These are phyloP conservation scores for Ferdinandea cuprea DNA, from an alignment of 2,888 invertebrate species.

Conservation along the genomic window DNA sequence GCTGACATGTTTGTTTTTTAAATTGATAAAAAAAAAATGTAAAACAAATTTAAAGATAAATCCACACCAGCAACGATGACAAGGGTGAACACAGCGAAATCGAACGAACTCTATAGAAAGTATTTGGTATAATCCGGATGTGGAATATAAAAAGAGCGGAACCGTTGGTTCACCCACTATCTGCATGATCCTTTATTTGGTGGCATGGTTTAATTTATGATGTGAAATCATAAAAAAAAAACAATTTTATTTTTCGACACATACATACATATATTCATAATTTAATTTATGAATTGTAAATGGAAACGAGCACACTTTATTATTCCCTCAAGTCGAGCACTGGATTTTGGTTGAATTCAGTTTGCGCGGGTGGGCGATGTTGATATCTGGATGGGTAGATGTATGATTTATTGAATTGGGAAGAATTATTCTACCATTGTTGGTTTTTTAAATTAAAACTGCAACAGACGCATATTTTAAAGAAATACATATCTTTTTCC, in stretches of 20 bases:
- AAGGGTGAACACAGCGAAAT: conserved; percentile 51
- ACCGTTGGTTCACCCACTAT: conserved; percentile 44
- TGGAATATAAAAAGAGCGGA: conserved; percentile 57
- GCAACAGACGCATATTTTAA: no score
- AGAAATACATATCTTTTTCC: no score
- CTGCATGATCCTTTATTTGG: conserved; percentile 35
- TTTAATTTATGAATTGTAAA: conserved; percentile 37
- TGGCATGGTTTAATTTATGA: conserved; percentile 53
- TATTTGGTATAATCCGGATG: conserved; percentile 66
- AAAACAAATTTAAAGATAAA: conserved; percentile 18
- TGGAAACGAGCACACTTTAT: conserved; percentile 18
- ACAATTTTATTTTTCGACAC: no score
- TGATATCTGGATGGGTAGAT: no score
- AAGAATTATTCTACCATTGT: background rate
- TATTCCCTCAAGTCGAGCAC: conserved; percentile 13
- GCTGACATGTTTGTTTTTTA: background rate
- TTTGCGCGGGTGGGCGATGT: background rate
- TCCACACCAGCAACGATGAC: conserved; percentile 39
- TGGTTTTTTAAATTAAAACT: background rate
- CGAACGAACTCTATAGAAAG: conserved; percentile 54
- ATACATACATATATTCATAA: no score
- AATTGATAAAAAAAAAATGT: background rate
- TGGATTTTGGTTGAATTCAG: background rate
- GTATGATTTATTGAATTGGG: background rate
- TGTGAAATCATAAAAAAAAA: conserved; percentile 44